phyloP scores from a whole-genome alignment of 2,797 vertebrate species.

The Lacerta agilis region DNA sequence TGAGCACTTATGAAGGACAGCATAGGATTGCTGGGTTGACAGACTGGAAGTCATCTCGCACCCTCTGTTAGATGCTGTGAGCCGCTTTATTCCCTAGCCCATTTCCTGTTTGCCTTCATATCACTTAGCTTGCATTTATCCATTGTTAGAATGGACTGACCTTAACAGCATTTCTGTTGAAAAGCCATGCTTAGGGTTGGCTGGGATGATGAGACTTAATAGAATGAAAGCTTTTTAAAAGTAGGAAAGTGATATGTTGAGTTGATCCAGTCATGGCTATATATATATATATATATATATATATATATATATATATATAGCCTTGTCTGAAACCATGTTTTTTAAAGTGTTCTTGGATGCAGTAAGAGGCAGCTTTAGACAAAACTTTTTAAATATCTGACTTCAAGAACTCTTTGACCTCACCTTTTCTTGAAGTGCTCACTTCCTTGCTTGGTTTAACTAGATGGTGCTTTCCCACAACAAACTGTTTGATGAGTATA shows the following conservation, averaged over 20 bases:
- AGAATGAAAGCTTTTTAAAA: slow-evolving; percentile 9
- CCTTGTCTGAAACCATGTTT: background rate
- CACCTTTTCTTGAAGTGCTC: no score
- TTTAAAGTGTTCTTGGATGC: no score
- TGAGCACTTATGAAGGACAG: background rate
- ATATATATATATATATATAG: no score
- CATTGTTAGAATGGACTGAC: background rate
- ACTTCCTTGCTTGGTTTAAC: no score
- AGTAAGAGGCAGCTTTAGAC: no score
- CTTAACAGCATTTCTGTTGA: background rate
- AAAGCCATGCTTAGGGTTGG: background rate
- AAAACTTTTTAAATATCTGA: no score
- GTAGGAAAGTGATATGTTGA: background rate
- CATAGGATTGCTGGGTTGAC: background rate
- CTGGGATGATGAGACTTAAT: background rate
- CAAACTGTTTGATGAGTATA: background rate
- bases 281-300: no score
- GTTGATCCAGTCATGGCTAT: background rate
- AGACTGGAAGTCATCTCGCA: slow-evolving; percentile 36
- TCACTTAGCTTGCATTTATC: background rate
- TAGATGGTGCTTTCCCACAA: background rate
- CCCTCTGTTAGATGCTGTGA: slow-evolving; percentile 22
- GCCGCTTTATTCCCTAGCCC: slow-evolving; percentile 14
- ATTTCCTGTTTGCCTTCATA: slow-evolving; percentile 1
- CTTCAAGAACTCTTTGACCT: no score